phyloP scores from a whole-genome alignment of 2,113 vertebrate species.

The Rhynchomys soricoides region DNA sequence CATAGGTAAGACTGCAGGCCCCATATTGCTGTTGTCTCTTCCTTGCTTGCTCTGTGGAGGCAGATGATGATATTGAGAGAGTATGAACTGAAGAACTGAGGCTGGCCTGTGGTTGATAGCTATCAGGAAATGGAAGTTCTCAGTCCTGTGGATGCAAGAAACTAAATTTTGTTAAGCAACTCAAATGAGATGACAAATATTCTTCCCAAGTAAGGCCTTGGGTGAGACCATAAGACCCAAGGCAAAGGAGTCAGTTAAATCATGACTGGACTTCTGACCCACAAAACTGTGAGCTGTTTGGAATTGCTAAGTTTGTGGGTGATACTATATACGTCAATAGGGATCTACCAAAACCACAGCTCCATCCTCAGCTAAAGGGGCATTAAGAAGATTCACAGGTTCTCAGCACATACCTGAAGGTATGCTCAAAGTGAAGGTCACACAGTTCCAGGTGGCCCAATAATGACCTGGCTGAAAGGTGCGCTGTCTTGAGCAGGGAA shows the following conservation, averaged over 20 bases:
- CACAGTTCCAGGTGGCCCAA: background rate
- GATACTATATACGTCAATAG: background rate
- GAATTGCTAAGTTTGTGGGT: background rate
- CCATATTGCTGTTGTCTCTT: background rate
- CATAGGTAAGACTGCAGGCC: background rate
- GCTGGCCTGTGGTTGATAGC: background rate
- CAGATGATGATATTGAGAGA: background rate
- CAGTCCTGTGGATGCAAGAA: no score
- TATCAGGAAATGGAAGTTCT: background rate
- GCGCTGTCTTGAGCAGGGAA: background rate
- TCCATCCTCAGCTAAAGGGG: slow-evolving; percentile 5
- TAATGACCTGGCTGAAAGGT: background rate
- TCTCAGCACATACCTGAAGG: background rate
- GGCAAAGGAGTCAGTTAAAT: background rate
- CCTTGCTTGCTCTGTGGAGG: background rate
- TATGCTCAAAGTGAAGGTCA: background rate
- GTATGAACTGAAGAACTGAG: background rate
- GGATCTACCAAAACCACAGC: background rate
- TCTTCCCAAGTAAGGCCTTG: background rate
- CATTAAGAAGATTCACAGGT: background rate
- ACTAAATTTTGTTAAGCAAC: background rate
- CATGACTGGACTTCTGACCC: background rate
- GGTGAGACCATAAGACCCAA: background rate
- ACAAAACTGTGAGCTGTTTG: background rate
- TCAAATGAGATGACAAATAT: background rate